A percentile compares a stretch with the other conserved stretches of the same genome.
These are phyloP conservation scores for Cygnus buccinator DNA, from an alignment of 2,113 vertebrate species.

Conservation along the genomic window DNA sequence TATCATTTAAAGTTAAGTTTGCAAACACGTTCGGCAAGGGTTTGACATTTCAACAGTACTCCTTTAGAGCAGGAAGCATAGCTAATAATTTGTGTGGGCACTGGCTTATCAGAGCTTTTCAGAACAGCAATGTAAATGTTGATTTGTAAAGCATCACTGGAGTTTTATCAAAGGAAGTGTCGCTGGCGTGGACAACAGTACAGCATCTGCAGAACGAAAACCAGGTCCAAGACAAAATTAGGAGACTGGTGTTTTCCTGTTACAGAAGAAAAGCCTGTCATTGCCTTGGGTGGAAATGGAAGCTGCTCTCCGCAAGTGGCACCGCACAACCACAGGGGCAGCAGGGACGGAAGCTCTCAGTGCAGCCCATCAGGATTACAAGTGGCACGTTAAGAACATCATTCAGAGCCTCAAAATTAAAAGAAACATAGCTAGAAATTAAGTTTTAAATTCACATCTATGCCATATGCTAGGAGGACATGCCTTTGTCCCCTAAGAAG, in stretches of 20 bases:
- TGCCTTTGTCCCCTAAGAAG: neutral
- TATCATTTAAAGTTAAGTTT: slow-evolving; percentile 54
- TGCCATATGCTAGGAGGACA: neutral
- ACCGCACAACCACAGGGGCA: neutral
- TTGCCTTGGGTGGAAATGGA: neutral
- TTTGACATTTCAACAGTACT: slow-evolving; percentile 47
- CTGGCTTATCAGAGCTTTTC: neutral
- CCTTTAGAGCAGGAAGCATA: neutral
- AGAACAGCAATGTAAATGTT: neutral
- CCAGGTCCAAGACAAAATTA: neutral
- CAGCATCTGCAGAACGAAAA: neutral
- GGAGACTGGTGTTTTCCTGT: neutral
- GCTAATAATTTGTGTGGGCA: slow-evolving; percentile 57
- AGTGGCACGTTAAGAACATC: neutral
- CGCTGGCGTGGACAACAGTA: neutral
- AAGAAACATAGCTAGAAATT: neutral
- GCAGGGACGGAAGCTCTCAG: neutral
- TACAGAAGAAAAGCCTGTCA: neutral
- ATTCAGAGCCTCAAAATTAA: neutral
- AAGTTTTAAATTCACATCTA: neutral
- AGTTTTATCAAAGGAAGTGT: neutral
- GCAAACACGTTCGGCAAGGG: slow-evolving; percentile 11
- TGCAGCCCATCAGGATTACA: neutral
- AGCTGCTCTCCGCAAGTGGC: neutral
- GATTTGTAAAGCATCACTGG: neutral